A percentile compares a stretch with the other conserved stretches of the same genome.
phyloP scores from a whole-genome alignment of 2,888 invertebrate species.

The Odontothrips loti region DNA sequence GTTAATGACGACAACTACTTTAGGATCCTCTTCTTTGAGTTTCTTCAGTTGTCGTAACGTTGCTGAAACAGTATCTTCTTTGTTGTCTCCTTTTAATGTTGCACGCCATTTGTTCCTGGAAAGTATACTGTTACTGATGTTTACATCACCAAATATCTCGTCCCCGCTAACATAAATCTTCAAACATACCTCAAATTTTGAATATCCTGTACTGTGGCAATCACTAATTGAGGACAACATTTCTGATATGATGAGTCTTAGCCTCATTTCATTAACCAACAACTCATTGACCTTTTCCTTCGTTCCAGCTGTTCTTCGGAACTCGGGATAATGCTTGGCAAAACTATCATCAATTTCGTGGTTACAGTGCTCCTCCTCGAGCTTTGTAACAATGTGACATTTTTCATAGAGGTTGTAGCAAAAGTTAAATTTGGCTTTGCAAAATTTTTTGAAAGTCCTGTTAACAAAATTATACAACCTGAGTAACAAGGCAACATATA shows the following conservation, averaged over 20 bases:
- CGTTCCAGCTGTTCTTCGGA: not conserved
- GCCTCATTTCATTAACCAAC: not conserved
- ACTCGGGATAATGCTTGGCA: not conserved
- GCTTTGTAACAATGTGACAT: not conserved
- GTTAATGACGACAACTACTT: not conserved
- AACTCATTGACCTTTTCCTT: not conserved
- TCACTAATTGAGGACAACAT: not conserved
- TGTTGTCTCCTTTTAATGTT: not conserved
- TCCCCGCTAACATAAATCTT: not conserved
- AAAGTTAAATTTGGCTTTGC: not conserved
- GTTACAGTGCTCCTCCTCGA: not conserved
- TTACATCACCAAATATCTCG: not conserved
- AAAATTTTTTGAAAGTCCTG: not conserved
- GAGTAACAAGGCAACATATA: no score
- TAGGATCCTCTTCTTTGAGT: not conserved
- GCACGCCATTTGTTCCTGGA: not conserved
- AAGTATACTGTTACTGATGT: not conserved
- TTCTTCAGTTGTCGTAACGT: not conserved
- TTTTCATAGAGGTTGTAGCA: not conserved
- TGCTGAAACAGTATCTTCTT: not conserved
- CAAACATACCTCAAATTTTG: not conserved
- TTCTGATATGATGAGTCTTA: not conserved
- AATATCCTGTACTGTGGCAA: not conserved
- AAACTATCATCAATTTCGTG: not conserved
- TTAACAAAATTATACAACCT: not conserved